phyloP scores from a whole-genome alignment of 2,797 vertebrate genomes.

The Hyperoplus immaculatus region DNA sequence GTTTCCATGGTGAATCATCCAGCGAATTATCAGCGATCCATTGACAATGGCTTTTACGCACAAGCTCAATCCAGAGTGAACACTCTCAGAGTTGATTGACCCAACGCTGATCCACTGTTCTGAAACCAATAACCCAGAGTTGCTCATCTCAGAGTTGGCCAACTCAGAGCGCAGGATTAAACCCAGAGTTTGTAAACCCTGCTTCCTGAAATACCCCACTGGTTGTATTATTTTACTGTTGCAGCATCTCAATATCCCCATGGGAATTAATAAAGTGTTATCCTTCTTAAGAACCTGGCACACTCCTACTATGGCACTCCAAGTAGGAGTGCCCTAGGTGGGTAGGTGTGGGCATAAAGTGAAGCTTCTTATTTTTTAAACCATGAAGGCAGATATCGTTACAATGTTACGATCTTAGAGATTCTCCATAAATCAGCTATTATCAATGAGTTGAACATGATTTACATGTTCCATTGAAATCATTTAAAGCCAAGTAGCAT shows the following conservation, averaged over 20 bases:
- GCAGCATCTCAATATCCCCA: conserved; percentile 23
- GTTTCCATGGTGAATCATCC: too few species aligned
- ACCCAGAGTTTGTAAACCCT: too few species aligned
- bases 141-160: too few species aligned
- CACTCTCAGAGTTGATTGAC: too few species aligned
- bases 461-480: not conserved
- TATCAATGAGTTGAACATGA: not conserved
- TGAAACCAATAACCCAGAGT: too few species aligned
- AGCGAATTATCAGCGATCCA: too few species aligned
- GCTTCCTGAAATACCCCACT: conserved; percentile 12
- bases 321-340: conserved; percentile 19
- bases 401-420: not conserved
- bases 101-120: too few species aligned
- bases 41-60: too few species aligned
- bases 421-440: not conserved
- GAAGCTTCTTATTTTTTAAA: not conserved
- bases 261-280: conserved; percentile 58
- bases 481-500: not conserved
- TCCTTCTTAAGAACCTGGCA: conserved; percentile 47
- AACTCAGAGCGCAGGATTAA: too few species aligned
- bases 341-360: conserved; percentile 1
- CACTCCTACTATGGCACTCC: conserved; percentile 24
- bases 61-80: too few species aligned
- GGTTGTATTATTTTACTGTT: conserved; percentile 38
- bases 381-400: too few species aligned